Base-by-base conservation (phyloP, 2,888 invertebrate species). In the Xestoiulus laeticollis region DNA sequence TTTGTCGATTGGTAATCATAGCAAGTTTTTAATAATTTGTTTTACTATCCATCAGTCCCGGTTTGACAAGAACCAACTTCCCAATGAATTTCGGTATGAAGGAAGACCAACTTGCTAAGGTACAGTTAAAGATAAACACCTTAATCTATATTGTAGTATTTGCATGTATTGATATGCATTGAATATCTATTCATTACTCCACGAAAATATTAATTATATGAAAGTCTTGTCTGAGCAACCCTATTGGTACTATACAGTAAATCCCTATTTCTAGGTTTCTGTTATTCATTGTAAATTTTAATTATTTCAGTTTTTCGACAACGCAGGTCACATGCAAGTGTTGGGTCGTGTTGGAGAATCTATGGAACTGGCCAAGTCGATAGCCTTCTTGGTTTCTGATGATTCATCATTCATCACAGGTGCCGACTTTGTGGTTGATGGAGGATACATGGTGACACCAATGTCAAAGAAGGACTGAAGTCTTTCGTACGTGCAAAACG, bases 371-470 rank as follows among this genome's bases (percentile, higher is more conserved):
- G 88, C 88, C 22, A 38, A 86, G 0, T 22, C 38, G 14, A 43
- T 85, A 14, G 85, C 86, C 38, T 88, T 88, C 26, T 26, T 88
- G 38, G 38, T 43, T 12, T 88, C 87, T 2, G 87, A 87, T 38
- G 53, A 85, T 5, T 30, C 87, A 22, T 87, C 87, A 0, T 87
- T 87, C 38, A 68, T 86, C 19, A 88, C 88, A 10, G 88, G 88
- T 16, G 26, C 85, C 3, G 86, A 88, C 78, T 19, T 86, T 30
- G 5, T 85, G 19, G 86, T 88, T 16, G 88, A 88, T 43, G 88
- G 88, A 68, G 88, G 88, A 10, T 68, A 1, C 1, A 4, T 87
- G 78, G 87, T 87, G 16, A 22, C 78, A 32, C 68, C 87, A 33
- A 14, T 19, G 33, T 8, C 85, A n/a, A n/a, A n/a, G n/a, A n/a